Evolutionary conservation across 2,113 vertebrate species (phyloP).

Genomic region (Holacanthus passer): DNA sequence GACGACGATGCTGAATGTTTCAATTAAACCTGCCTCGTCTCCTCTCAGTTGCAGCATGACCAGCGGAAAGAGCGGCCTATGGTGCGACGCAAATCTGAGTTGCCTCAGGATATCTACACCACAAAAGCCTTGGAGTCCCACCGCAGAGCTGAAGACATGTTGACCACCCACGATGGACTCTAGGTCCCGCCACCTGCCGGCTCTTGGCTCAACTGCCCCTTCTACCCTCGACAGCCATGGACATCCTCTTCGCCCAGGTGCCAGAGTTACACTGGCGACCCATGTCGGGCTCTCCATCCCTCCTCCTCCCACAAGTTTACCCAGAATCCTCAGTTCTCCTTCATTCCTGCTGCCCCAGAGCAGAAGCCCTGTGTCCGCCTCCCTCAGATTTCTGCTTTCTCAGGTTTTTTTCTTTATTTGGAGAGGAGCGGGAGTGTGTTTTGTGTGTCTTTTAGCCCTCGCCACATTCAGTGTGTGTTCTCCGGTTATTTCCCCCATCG

Average conservation of each 20-base stretch:
- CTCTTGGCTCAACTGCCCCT: conserved; percentile 58
- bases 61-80: conserved; percentile 93
- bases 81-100: conserved; percentile 95
- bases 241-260: conserved; percentile 50
- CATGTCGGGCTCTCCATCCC: conserved; percentile 39
- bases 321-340: conserved; percentile 61
- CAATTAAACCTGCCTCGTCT: background rate
- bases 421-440: conserved; percentile 46
- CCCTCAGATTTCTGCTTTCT: conserved; percentile 78
- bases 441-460: conserved; percentile 52
- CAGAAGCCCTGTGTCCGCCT: conserved; percentile 48
- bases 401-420: conserved; percentile 77
- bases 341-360: conserved; percentile 67
- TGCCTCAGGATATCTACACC: conserved; percentile 99
- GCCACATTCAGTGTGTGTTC: conserved; percentile 34
- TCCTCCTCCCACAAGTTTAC: conserved; percentile 23
- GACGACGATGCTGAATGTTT: background rate
- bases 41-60: conserved; percentile 89
- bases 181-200: conserved; percentile 66
- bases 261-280: conserved; percentile 50
- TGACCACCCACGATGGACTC: conserved; percentile 91
- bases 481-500: conserved; percentile 3
- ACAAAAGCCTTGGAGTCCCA: conserved; percentile 98
- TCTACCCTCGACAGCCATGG: conserved; percentile 61
- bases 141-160: conserved; percentile 93